These are phyloP conservation scores for Catamblyrhynchus diadema DNA, from an alignment of 2,797 vertebrate genomes.

Conservation along the genomic window DNA sequence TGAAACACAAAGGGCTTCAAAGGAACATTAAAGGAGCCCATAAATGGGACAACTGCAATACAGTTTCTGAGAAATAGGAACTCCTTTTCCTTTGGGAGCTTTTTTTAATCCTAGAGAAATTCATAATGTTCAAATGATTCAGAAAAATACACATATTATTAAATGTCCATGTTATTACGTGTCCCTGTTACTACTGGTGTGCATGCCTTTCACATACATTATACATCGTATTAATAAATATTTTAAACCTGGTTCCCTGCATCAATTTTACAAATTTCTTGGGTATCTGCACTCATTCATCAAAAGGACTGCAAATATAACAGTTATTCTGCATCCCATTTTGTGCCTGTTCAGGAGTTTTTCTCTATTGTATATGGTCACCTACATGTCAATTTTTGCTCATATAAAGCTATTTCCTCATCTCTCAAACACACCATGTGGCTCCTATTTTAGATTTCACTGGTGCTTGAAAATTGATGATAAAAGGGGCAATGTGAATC, in stretches of 20 bases:
- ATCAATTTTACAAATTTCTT: neutral
- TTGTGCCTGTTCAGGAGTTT: neutral
- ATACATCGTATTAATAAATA: neutral
- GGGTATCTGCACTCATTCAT: neutral
- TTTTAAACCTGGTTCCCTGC: neutral
- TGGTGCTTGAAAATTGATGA: neutral
- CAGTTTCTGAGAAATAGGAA: neutral
- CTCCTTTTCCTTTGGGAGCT: neutral
- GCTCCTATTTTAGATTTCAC: neutral
- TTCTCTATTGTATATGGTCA: neutral
- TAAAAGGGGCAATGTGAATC: neutral
- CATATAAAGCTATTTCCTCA: neutral
- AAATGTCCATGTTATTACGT: rapidly evolving
- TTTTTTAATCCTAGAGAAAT: neutral
- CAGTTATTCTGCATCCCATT: neutral
- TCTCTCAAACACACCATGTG: neutral
- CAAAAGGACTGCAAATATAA: neutral
- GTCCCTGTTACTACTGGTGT: neutral
- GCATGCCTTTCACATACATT: neutral
- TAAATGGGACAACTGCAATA: neutral
- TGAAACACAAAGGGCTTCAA: neutral
- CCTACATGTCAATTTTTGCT: neutral
- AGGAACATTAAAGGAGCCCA: neutral
- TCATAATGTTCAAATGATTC: neutral
- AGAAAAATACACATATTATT: neutral